phyloP scores from a whole-genome alignment of 1,140 invertebrate species.

The Drosophila sulfurigaster region DNA sequence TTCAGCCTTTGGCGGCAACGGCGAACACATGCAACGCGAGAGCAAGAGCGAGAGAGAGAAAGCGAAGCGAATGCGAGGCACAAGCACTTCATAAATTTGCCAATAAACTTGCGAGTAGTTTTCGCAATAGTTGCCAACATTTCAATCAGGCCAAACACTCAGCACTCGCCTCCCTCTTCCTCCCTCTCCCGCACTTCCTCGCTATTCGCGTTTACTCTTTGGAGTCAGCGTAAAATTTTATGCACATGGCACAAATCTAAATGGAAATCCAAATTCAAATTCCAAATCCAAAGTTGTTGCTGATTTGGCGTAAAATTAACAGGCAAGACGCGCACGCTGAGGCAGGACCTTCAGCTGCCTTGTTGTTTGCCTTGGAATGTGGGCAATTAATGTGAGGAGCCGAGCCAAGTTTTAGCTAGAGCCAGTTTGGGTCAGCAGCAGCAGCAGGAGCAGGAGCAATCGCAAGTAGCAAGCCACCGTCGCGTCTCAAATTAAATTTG shows the following conservation, averaged over 20 bases:
- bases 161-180: not conserved
- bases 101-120: slow-evolving; percentile 80
- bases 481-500: slow-evolving; percentile 82
- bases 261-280: slow-evolving; percentile 57
- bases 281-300: slow-evolving; percentile 70
- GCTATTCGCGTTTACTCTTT: slow-evolving; percentile 30
- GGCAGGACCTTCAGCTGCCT: slow-evolving; percentile 1
- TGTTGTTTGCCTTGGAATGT: slow-evolving; percentile 15
- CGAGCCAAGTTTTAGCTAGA: not conserved
- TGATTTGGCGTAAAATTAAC: slow-evolving; percentile 80
- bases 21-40: slow-evolving; percentile 49
- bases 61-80: not conserved
- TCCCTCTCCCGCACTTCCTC: not conserved
- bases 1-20: slow-evolving; percentile 56
- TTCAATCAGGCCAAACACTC: slow-evolving; percentile 80
- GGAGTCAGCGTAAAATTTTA: slow-evolving; percentile 75
- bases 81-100: slow-evolving; percentile 79
- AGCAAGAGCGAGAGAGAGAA: slow-evolving; percentile 13
- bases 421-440: not conserved
- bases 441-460: not conserved
- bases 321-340: slow-evolving; percentile 63
- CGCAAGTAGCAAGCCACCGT: slow-evolving; percentile 34
- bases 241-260: slow-evolving; percentile 75
- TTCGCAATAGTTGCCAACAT: slow-evolving; percentile 82
- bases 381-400: slow-evolving; percentile 57